Conservation (phyloP, 2,888 invertebrate species). For the Hetaerina titia region DNA sequence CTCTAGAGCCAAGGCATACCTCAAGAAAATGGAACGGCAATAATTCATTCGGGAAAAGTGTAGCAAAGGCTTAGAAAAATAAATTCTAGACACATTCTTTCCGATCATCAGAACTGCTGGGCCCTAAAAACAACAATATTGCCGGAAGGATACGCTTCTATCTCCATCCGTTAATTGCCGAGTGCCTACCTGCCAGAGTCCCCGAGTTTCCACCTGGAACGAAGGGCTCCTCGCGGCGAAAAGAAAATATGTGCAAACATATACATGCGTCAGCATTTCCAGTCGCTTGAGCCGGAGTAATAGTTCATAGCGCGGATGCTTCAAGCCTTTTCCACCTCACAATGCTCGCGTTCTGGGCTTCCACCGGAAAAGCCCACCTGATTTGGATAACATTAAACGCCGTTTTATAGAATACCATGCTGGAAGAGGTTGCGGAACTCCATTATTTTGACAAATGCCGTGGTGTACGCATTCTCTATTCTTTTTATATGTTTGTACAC, state of each 20-base stretch:
- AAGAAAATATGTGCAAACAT: not conserved
- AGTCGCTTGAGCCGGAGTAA: not conserved
- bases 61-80: too few species aligned
- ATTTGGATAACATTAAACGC: not conserved
- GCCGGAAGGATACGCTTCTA: too few species aligned
- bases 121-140: too few species aligned
- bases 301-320: not conserved
- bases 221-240: not conserved
- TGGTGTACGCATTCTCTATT: not conserved
- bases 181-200: too few species aligned
- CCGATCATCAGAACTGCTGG: too few species aligned
- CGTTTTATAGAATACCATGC: not conserved
- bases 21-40: too few species aligned
- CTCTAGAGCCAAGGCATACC: too few species aligned
- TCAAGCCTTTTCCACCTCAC: not conserved
- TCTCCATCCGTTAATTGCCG: not conserved
- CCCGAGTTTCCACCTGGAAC: not conserved
- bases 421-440: conserved; percentile 3
- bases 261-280: not conserved
- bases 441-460: not conserved
- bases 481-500: not conserved
- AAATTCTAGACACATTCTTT: too few species aligned
- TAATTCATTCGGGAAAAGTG: too few species aligned
- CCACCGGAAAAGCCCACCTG: not conserved
- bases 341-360: not conserved